These are phyloP conservation scores for Cyclophora albipunctata DNA, from an alignment of 2,888 invertebrate species.

Conservation along the genomic window DNA sequence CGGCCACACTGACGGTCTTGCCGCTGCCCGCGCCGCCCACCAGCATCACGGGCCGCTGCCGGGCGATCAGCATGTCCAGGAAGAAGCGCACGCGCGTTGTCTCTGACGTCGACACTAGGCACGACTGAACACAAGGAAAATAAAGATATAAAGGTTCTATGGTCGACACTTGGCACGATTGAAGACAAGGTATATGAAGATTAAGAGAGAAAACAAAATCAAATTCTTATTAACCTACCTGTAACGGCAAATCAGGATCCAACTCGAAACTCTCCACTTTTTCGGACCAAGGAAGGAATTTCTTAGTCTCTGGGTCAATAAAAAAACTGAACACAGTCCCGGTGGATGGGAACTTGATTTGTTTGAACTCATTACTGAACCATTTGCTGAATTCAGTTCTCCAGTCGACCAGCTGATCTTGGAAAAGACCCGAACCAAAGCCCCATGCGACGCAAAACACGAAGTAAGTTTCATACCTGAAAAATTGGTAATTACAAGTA, in stretches of 20 bases:
- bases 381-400: conserved; percentile 96
- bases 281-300: conserved; percentile 91
- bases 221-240: conserved; percentile 65
- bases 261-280: conserved; percentile 85
- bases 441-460: conserved; percentile 94
- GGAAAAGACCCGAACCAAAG: conserved; percentile 93
- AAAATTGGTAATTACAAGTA: background rate
- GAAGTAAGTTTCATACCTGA: conserved; percentile 91
- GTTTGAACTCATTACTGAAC: conserved; percentile 94
- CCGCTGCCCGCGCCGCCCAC: conserved; percentile 93
- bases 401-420: conserved; percentile 94
- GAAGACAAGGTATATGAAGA: no score
- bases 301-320: conserved; percentile 90
- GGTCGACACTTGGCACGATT: background rate
- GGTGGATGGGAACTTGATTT: conserved; percentile 88
- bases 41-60: conserved; percentile 90
- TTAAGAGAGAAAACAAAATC: no score
- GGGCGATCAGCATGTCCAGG: conserved; percentile 86
- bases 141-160: background rate
- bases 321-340: conserved; percentile 93
- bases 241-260: conserved; percentile 90
- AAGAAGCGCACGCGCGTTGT: conserved; percentile 92
- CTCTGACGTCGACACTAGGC: conserved; percentile 91
- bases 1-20: conserved; percentile 92
- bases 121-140: conserved; percentile 71